Conservation (phyloP, 2,797 vertebrate species). For the Phrynocephalus forsythii region DNA sequence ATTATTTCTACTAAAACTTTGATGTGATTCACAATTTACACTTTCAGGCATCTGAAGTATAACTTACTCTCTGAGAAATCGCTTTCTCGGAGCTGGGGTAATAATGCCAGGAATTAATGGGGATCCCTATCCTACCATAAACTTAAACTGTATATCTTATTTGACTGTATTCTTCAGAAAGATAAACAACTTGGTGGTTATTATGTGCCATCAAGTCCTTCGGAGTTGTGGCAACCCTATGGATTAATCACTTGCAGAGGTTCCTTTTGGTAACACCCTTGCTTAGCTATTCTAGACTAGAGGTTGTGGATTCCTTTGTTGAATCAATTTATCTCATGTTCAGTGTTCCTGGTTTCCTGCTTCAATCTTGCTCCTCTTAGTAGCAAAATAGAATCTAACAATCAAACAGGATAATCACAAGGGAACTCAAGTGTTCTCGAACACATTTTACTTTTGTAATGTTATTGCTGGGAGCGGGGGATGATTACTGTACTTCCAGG, state of each 20-base stretch:
- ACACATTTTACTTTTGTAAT: not conserved
- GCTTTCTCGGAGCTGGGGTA: conserved; percentile 73
- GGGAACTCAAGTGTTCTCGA: not conserved
- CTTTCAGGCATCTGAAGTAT: conserved; percentile 80
- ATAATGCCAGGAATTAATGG: conserved; percentile 45
- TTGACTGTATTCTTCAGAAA: conserved; percentile 41
- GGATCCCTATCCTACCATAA: conserved; percentile 55
- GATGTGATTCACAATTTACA: conserved; percentile 81
- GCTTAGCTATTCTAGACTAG: too few relatives aligned
- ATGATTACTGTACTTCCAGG: not conserved
- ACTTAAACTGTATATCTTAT: conserved; percentile 53
- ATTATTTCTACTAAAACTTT: conserved; percentile 82
- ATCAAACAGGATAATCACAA: not conserved
- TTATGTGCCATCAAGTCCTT: too few relatives aligned
- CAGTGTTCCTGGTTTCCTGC: too few relatives aligned
- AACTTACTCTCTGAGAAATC: conserved; percentile 74
- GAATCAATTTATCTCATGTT: too few relatives aligned
- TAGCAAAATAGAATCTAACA: not conserved
- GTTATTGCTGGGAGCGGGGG: too few relatives aligned
- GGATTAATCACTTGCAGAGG: too few relatives aligned
- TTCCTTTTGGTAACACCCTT: too few relatives aligned
- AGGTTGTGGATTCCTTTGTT: too few relatives aligned
- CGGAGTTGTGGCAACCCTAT: too few relatives aligned
- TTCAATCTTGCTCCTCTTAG: not conserved
- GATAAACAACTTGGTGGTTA: not conserved